Base-by-base conservation (phyloP, 1,140 invertebrate species). In the Lordiphosa mommai region DNA sequence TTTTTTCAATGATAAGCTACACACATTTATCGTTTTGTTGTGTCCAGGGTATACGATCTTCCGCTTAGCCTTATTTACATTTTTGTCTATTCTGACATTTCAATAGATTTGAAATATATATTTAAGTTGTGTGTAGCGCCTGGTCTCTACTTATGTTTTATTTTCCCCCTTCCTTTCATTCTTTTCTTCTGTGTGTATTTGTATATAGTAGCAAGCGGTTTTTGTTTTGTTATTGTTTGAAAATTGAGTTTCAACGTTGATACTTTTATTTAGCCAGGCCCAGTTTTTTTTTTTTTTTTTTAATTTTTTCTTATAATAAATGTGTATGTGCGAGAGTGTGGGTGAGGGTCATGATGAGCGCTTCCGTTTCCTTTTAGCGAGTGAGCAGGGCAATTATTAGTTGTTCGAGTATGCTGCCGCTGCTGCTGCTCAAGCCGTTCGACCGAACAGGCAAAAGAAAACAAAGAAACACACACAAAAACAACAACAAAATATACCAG, bases 201-300 rank as follows among this genome's bases (percentile, higher is more conserved):
- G 33, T 53, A 20, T 66, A 55, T 43, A 48, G 37, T n/a, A 27
- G 36, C 33, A 30, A 37, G 52, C 34, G 32, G 14, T 48, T 41
- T 47, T 37, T 38, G 44, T 34, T 14, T 60, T 72, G 61, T 61
- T 74, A 56, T 61, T 76, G 51, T 82, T 82, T 82, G 64, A 41
- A 82, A 80, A 80, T 80, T 82, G 66, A 80, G 76, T 80, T 82
- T 71, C 40, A 52, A 49, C 59, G 76, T 59, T 80, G 57, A 74
- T 82, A 71, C 76, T 71, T 79, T 71, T 68, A 77, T 79, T 79
- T 72, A 70, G 76, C 53, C 49, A 63, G 59, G 47, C 47, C 20
- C 36, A 63, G 63, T 51, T 63, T 51, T 41, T 30, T 12, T 17
- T 58, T 40, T 57, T 41, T 41, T 37, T 23, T 20, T 33, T 6